Evolutionary conservation across 2,797 vertebrate genomes (phyloP).

Genomic region (Notolabrus celidotus): DNA sequence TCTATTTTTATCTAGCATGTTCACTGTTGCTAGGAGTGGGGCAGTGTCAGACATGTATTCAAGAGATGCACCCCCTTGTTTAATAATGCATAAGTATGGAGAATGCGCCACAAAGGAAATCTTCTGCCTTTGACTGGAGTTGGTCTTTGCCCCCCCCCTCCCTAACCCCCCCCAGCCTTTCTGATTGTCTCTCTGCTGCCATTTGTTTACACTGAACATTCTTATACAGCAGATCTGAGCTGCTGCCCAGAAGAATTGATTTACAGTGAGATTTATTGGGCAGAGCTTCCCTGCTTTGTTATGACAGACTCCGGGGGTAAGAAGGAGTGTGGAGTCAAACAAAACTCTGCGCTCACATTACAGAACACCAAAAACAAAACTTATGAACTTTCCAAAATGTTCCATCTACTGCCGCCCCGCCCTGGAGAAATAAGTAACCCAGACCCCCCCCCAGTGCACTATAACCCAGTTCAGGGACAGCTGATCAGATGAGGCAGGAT

Average conservation of each 20-base stretch:
- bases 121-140: conserved; percentile 59
- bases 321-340: conserved; percentile 54
- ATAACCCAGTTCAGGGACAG: conserved; percentile 24
- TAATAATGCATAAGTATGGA: conserved; percentile 80
- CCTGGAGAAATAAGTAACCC: conserved; percentile 16
- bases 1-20: conserved; percentile 80
- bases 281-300: conserved; percentile 72
- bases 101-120: conserved; percentile 76
- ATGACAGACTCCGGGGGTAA: conserved; percentile 74
- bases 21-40: conserved; percentile 82
- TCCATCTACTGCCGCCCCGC: conserved; percentile 38
- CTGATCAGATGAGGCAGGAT: conserved; percentile 27
- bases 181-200: conserved; percentile 52
- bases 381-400: conserved; percentile 64
- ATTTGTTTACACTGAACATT: conserved; percentile 69
- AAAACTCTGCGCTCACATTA: conserved; percentile 61
- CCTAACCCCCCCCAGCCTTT: conserved; percentile 23
- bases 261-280: conserved; percentile 71
- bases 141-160: conserved; percentile 41
- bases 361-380: conserved; percentile 66
- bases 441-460: conserved; percentile 25
- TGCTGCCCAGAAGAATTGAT: conserved; percentile 70
- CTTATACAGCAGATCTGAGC: conserved; percentile 58
- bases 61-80: conserved; percentile 79
- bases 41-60: conserved; percentile 67